A percentile compares a stretch with the other conserved stretches of the same genome.
Conservation (phyloP, 2,888 invertebrate genomes). For the Nomada ferruginata region DNA sequence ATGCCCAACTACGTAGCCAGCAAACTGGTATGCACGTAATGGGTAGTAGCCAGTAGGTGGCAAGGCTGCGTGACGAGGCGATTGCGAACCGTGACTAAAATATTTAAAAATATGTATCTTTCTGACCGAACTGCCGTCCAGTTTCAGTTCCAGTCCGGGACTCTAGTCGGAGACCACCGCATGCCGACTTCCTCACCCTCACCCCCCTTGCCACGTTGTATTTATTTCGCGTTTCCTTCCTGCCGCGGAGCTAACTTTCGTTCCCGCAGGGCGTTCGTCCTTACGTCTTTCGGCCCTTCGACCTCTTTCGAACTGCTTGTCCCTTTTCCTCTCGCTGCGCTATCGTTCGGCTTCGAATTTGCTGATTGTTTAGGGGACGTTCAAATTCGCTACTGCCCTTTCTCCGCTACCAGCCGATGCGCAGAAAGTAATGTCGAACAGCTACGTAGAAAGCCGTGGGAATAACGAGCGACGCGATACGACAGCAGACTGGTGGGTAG, state of each 20-base stretch:
- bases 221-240: conserved; percentile 84
- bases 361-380: too few relatives aligned
- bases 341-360: too few relatives aligned
- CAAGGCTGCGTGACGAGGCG: conserved; percentile 84
- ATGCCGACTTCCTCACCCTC: conserved; percentile 60
- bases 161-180: conserved; percentile 59
- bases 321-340: neutral
- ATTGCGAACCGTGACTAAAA: conserved; percentile 84
- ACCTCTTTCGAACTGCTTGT: conserved; percentile 22
- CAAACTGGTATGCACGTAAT: conserved; percentile 71
- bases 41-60: conserved; percentile 81
- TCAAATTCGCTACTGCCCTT: too few relatives aligned
- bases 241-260: conserved; percentile 72
- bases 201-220: conserved; percentile 79
- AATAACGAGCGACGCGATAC: neutral
- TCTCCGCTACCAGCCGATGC: too few relatives aligned
- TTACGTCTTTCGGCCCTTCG: conserved; percentile 9
- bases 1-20: conserved; percentile 69
- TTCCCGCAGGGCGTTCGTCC: conserved; percentile 64
- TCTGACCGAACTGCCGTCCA: conserved; percentile 84
- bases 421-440: neutral
- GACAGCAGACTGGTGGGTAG: neutral
- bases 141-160: conserved; percentile 81
- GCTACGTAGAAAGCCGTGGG: neutral
- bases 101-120: conserved; percentile 85